Evolutionary conservation across 2,888 invertebrate genomes (phyloP).

Genomic region (Hydrotaea diabolus): DNA sequence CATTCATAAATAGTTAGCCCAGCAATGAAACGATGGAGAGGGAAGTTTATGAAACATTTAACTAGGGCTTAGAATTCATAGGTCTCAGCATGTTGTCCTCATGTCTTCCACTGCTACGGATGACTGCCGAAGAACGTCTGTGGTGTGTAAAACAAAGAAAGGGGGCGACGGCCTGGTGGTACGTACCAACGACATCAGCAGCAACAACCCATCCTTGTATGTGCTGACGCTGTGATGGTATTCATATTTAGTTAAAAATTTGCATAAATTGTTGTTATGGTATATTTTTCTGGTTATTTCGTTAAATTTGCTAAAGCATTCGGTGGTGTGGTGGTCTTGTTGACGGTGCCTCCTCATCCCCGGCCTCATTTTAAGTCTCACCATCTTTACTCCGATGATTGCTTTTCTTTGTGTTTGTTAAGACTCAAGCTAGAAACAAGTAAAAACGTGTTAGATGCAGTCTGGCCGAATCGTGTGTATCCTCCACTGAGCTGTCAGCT

Average conservation of each 20-base stretch:
- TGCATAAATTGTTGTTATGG: slow-evolving; percentile 51
- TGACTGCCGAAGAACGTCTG: neutral
- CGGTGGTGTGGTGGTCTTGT: slow-evolving; percentile 3
- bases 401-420: slow-evolving; percentile 14
- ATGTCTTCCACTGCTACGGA: neutral
- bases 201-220: neutral
- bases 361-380: neutral
- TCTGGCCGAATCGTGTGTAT: no score
- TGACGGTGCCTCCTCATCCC: neutral
- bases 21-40: neutral
- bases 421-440: neutral
- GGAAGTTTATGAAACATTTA: slow-evolving; percentile 51
- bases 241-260: slow-evolving; percentile 52
- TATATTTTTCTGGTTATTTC: slow-evolving; percentile 13
- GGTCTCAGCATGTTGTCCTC: slow-evolving; percentile 41
- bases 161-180: neutral
- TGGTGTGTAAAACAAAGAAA: neutral
- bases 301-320: slow-evolving; percentile 3
- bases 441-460: no score
- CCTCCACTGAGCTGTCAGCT: no score
- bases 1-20: neutral
- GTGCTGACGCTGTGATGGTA: slow-evolving; percentile 7
- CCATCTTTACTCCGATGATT: neutral
- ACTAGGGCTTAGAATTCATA: slow-evolving; percentile 53
- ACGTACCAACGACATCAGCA: slow-evolving; percentile 2